phyloP scores from a whole-genome alignment of 2,797 vertebrate genomes.

The Cyclura pinguis region DNA sequence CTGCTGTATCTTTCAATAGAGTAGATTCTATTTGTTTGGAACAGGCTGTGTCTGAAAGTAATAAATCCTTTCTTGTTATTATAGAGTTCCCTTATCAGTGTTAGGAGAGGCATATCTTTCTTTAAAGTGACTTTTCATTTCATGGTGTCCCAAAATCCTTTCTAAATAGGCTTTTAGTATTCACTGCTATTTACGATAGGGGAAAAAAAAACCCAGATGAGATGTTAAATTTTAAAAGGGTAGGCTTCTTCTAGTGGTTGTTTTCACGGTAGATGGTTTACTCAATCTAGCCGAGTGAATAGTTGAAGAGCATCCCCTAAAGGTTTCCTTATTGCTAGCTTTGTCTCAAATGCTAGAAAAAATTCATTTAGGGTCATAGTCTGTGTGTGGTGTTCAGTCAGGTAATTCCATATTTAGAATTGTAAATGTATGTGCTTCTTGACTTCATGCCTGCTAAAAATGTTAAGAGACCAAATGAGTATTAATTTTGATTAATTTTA shows the following conservation, averaged over 20 bases:
- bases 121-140: neutral
- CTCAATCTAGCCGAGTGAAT: neutral
- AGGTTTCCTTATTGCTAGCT: neutral
- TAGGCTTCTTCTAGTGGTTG: constrained; percentile 7
- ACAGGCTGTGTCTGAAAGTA: neutral
- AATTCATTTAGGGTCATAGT: neutral
- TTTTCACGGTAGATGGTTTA: constrained; percentile 6
- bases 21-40: neutral
- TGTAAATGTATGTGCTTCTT: neutral
- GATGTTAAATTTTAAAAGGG: constrained; percentile 55
- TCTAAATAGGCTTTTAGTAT: constrained; percentile 51
- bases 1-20: neutral
- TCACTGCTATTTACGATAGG: constrained; percentile 58
- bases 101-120: neutral
- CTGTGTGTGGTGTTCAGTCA: neutral
- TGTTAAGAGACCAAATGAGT: neutral
- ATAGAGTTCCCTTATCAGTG: neutral
- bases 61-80: neutral
- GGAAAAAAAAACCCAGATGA: constrained; percentile 28
- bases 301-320: constrained; percentile 8
- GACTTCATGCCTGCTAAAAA: neutral
- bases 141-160: constrained; percentile 42
- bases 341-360: neutral
- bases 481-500: neutral
- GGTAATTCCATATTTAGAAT: neutral